Conservation (phyloP, 1,140 invertebrate species). For the Lordiphosa collinella region DNA sequence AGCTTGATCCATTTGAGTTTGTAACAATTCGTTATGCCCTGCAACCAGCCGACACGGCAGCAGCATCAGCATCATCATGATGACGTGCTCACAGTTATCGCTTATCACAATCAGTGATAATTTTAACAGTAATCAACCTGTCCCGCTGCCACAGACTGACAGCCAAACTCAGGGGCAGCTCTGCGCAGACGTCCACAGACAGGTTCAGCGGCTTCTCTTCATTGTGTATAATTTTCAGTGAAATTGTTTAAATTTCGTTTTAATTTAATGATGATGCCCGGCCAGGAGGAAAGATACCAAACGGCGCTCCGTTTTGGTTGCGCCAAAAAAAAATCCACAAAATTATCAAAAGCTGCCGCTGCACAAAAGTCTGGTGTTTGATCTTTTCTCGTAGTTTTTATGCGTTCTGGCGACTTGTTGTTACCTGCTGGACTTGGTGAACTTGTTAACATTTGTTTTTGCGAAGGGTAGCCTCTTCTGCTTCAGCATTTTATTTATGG, state of each 20-base stretch:
- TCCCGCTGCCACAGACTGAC: constrained; percentile 58
- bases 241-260: constrained; percentile 79
- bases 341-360: constrained; percentile 75
- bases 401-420: constrained; percentile 16
- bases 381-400: constrained; percentile 45
- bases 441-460: constrained; percentile 69
- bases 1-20: constrained; percentile 70
- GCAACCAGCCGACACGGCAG: constrained; percentile 16
- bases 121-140: constrained; percentile 79
- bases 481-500: constrained; percentile 52
- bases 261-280: constrained; percentile 73
- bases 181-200: constrained; percentile 31
- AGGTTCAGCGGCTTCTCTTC: constrained; percentile 31
- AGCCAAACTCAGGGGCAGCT: constrained; percentile 42
- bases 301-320: constrained; percentile 60
- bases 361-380: constrained; percentile 65
- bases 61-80: constrained; percentile 35
- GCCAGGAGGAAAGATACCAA: constrained; percentile 16
- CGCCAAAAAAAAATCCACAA: constrained; percentile 49
- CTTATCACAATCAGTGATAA: constrained; percentile 79
- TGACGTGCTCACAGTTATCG: constrained; percentile 75
- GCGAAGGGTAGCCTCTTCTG: constrained; percentile 35
- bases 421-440: constrained; percentile 60
- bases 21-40: constrained; percentile 72
- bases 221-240: constrained; percentile 76